Evolutionary conservation across 2,888 invertebrate species (phyloP), one percentile per base, ranked within the genome.

Genomic region (Drosophila multiciliata): DNA sequence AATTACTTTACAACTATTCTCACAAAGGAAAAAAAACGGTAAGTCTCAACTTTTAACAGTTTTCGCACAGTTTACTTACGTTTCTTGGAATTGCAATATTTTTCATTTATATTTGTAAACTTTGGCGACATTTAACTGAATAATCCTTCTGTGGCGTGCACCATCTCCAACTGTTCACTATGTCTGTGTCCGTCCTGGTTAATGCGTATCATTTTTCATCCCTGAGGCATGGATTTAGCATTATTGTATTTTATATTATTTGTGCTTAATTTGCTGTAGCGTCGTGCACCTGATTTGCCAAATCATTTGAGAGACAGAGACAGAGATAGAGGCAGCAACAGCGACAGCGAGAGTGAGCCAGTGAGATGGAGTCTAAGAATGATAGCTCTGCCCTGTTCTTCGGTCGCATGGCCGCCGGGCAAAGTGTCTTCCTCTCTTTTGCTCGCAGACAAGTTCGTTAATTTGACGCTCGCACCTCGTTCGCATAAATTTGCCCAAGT

Each of bases 401-500:
- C 12, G 35, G 23, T 58, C 12, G 32, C 38, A 38, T 38, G 35
- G 74, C 71, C 75, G 62, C 65, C 66, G 70, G 75, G 70, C 66
- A 66, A 73, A 66, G 64, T 29, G 48, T 69, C 73, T 55, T 57
- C 54, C 40, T 42, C 53, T 61, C 55, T 52, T 36, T 36, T n/a
- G 54, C 71, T 59, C 29, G 20, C 69, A 73, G 89, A 90, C 90
- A 92, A 90, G 92, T 91, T 91, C 84, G 91, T 92, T 92, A 91
- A 92, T 92, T 91, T 90, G 87, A 87, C 90, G 88, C 80, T 87
- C 80, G 87, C 87, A 84, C 83, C 84, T 83, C 78, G 73, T 68
- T 79, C 78, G 87, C 87, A 80, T 81, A 81, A 80, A 80, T 80
- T 66, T 82, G 29, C 64, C 67, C 70, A 66, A 79, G 80, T 80